Percentiles rank a stretch among this genome's conserved stretches.
These are phyloP conservation scores for Cheilinus undulatus DNA, from an alignment of 2,113 vertebrate species.

Conservation along the genomic window DNA sequence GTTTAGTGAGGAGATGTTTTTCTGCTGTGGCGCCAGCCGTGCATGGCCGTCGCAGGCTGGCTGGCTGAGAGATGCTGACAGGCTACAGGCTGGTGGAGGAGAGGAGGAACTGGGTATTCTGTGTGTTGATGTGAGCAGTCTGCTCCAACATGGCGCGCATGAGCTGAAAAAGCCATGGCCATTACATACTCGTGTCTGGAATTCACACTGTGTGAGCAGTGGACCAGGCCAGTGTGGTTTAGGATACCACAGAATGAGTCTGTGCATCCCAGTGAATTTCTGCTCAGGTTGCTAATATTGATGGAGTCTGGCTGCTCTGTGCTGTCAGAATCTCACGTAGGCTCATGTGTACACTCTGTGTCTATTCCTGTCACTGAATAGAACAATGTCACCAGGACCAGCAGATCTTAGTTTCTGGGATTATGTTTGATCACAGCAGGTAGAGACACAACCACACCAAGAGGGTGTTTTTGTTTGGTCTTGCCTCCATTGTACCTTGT, in stretches of 20 bases:
- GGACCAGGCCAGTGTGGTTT: slow-evolving; percentile 24
- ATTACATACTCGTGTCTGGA: slow-evolving; percentile 76
- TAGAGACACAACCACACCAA: slow-evolving; percentile 14
- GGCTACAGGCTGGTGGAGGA: slow-evolving; percentile 37
- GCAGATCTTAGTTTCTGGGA: slow-evolving; percentile 13
- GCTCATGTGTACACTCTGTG: slow-evolving; percentile 15
- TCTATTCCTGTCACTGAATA: slow-evolving; percentile 40
- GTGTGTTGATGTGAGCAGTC: slow-evolving; percentile 74
- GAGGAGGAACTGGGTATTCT: slow-evolving; percentile 33
- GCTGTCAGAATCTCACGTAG: slow-evolving; percentile 35
- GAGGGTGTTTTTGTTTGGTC: slow-evolving; percentile 57
- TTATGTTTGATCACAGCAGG: slow-evolving; percentile 72
- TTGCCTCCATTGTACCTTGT: slow-evolving; percentile 60
- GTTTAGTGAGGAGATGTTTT: slow-evolving; percentile 17
- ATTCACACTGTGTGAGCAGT: slow-evolving; percentile 55
- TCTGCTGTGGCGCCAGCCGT: slow-evolving; percentile 53
- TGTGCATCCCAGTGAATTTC: slow-evolving; percentile 24
- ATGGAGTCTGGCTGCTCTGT: slow-evolving; percentile 23
- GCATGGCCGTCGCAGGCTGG: slow-evolving; percentile 8
- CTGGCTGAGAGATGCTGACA: slow-evolving; percentile 57
- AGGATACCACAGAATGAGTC: slow-evolving; percentile 5
- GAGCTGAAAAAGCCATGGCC: slow-evolving; percentile 67
- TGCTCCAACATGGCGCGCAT: slow-evolving; percentile 79
- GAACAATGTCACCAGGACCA: slow-evolving; percentile 43
- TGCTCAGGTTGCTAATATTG: slow-evolving; percentile 41